These are phyloP conservation scores for Slavum lentiscoides DNA, from an alignment of 2,888 invertebrate genomes.

Conservation along the genomic window DNA sequence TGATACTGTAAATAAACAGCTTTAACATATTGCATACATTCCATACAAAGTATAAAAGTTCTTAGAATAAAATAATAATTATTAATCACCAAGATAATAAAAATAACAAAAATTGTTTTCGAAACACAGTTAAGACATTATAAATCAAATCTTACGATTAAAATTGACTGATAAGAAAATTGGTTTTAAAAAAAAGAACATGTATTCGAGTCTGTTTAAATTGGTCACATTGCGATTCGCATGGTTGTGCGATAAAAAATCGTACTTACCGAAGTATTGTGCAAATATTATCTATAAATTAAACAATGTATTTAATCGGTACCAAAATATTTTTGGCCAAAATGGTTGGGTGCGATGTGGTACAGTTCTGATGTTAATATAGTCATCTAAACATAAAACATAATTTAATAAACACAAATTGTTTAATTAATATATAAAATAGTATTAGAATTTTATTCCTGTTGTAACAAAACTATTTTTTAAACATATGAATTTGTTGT, in stretches of 20 bases:
- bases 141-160: slow-evolving; percentile 27
- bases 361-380: slow-evolving; percentile 95
- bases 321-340: slow-evolving; percentile 98
- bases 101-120: slow-evolving; percentile 23
- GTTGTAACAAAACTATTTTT: background rate
- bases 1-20: slow-evolving; percentile 23
- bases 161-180: slow-evolving; percentile 32
- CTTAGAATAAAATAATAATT: slow-evolving; percentile 14
- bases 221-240: slow-evolving; percentile 36
- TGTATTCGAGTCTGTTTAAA: slow-evolving; percentile 34
- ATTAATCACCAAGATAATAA: slow-evolving; percentile 22
- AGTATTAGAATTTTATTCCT: background rate
- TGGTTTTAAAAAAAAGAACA: background rate
- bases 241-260: slow-evolving; percentile 17
- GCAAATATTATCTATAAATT: slow-evolving; percentile 23
- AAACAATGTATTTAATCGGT: slow-evolving; percentile 72
- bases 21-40: slow-evolving; percentile 23
- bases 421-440: background rate
- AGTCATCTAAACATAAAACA: slow-evolving; percentile 69
- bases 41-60: slow-evolving; percentile 33
- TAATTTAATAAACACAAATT: slow-evolving; percentile 10
- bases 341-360: slow-evolving; percentile 94
- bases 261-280: slow-evolving; percentile 30
- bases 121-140: slow-evolving; percentile 13
- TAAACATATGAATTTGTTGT: background rate